Evolutionary conservation across 23 tunicate genomes (phyloP).

Genomic region (Aplidium turbinatum): DNA sequence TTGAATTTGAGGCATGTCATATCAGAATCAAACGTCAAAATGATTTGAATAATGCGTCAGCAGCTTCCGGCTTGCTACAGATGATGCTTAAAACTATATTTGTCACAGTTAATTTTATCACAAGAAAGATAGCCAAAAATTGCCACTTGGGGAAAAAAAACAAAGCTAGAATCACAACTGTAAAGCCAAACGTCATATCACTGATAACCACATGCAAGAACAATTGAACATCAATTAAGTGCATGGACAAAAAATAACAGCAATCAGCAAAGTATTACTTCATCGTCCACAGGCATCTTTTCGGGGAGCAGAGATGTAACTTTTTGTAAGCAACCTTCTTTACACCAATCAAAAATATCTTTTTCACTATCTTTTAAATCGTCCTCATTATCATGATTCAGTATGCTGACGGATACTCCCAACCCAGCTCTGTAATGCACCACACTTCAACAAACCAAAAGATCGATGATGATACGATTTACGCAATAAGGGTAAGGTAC

Average conservation of each 20-base stretch:
- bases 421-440: constrained; percentile 24
- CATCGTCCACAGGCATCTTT: constrained; percentile 23
- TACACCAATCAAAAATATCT: constrained; percentile 66
- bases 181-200: too few species aligned
- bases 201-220: too few species aligned
- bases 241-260: background rate
- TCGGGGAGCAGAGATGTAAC: constrained; percentile 1
- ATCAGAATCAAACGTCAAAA: too few species aligned
- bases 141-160: too few species aligned
- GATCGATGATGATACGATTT: background rate
- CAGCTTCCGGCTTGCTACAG: too few species aligned
- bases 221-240: too few species aligned
- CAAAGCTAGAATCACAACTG: too few species aligned
- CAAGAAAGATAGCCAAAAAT: background rate
- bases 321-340: constrained; percentile 56
- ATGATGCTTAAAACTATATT: too few species aligned
- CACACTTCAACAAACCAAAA: constrained; percentile 1
- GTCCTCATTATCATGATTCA: constrained; percentile 21
- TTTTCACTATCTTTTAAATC: constrained; percentile 33
- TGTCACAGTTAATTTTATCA: too few species aligned
- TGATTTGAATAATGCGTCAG: too few species aligned
- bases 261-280: constrained; percentile 1
- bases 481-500: background rate
- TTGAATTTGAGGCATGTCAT: too few species aligned
- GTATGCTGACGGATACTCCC: constrained; percentile 61